Base-by-base conservation (phyloP, 2,113 vertebrate species). In the Labeo catla region DNA sequence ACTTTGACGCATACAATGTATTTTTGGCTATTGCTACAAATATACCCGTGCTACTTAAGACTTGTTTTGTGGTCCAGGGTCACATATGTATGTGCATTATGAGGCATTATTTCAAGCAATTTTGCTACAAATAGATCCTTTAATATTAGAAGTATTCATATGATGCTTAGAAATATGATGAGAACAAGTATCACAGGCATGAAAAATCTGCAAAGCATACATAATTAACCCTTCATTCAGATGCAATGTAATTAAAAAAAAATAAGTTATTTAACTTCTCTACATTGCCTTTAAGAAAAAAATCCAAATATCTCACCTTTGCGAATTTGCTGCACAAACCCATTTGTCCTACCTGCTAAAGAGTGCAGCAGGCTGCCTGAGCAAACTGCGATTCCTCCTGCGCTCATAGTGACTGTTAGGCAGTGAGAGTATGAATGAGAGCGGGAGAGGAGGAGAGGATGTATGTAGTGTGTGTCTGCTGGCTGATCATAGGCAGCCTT, bases 341-440 rank as follows among this genome's bases (percentile, higher is more conserved):
- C 61, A 5, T 39, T 54, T 39, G 34, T 95, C 96, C 95, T 96
- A 97, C 96, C 96, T 95, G 96, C 93, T 92, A 95, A 93, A 92
- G 95, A 93, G 90, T 95, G 95, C 93, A 96, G 94, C 95, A 95
- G 95, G 93, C 94, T 93, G 94, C 93, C 92, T 93, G 84, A 86
- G 70, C 47, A 47, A 52, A 76, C 79, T 45, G 59, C 36, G 59
- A 77, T 39, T 23, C 86, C 85, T 85, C 86, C 83, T 59, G 50
- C 21, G 63, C 84, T 89, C 86, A 78, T 84, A 63, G 8, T 83
- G 28, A 47, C 78, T 54, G 73, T 66, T 49, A 45, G 72, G 83
- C 80, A 76, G 84, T 23, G 45, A 16, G 66, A 80, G 77, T 89
- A 85, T 89, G 91, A 92, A 88, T 90, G 91, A 92, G 83, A 74